Conservation (phyloP, 2,888 invertebrate species). For the Drosophila maculinotata region DNA sequence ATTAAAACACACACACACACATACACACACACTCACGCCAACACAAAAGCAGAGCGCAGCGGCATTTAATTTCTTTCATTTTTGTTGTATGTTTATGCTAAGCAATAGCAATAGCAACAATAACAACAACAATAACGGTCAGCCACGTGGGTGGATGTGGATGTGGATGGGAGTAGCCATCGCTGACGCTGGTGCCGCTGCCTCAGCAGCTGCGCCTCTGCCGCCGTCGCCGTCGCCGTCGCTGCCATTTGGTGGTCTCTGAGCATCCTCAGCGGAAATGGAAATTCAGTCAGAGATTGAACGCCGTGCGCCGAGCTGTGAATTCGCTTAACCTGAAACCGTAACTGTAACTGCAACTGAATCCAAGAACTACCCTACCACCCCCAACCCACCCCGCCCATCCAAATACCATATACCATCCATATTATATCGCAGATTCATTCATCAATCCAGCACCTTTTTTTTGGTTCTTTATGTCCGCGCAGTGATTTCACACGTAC, state of each 20-base stretch:
- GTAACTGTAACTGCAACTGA: background rate
- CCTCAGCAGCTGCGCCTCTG: conserved; percentile 22
- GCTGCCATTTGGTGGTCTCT: conserved; percentile 36
- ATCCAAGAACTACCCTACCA: background rate
- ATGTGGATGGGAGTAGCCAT: conserved; percentile 11
- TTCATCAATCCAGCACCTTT: conserved; percentile 2
- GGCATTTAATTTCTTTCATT: conserved; percentile 53
- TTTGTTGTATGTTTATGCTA: conserved; percentile 65
- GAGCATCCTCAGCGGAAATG: conserved; percentile 71
- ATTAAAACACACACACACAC: conserved; percentile 3
- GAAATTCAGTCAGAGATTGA: conserved; percentile 70
- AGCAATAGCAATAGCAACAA: conserved; percentile 51
- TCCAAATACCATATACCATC: background rate
- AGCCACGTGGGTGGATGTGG: conserved; percentile 60
- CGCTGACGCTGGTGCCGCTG: conserved; percentile 11
- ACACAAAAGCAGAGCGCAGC: conserved; percentile 36
- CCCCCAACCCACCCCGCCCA: background rate
- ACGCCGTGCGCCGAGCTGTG: conserved; percentile 65
- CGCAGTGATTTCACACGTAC: conserved; percentile 15
- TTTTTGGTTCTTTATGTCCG: conserved; percentile 2
- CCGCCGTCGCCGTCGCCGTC: conserved; percentile 15
- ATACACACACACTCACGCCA: conserved; percentile 16
- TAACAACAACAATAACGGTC: conserved; percentile 35
- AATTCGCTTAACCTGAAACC: conserved; percentile 34
- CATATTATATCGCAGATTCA: conserved; percentile 1